phyloP scores from a whole-genome alignment of 2,113 vertebrate genomes.

The Meleagris gallopavo region DNA sequence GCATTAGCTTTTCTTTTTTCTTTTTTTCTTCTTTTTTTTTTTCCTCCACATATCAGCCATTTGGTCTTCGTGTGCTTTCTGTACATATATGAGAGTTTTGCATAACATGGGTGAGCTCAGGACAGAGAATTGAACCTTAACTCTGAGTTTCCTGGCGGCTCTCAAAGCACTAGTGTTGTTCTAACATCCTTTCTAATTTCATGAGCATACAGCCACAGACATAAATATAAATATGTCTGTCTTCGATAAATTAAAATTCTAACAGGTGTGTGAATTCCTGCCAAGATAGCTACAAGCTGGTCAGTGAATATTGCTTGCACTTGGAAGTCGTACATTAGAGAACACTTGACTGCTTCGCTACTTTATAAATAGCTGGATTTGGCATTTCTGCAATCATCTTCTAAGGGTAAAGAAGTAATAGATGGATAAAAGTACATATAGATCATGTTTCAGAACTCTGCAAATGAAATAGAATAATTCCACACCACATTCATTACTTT shows the following conservation, averaged over 20 bases:
- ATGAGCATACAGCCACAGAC: constrained; percentile 16
- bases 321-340: constrained; percentile 62
- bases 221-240: constrained; percentile 74
- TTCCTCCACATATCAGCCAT: not conserved
- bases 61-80: not conserved
- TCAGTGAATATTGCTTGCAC: constrained; percentile 56
- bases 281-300: constrained; percentile 62
- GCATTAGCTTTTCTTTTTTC: not conserved
- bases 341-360: constrained; percentile 31
- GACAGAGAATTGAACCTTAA: constrained; percentile 41
- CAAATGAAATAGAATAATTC: not conserved
- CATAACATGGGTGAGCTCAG: not conserved
- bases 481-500: not conserved
- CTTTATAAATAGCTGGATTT: constrained; percentile 76
- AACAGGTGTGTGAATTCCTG: constrained; percentile 70
- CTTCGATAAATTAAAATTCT: constrained; percentile 74
- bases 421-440: not conserved
- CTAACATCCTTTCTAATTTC: constrained; percentile 68
- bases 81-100: not conserved
- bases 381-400: constrained; percentile 66
- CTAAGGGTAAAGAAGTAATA: constrained; percentile 37
- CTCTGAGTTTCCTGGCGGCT: constrained; percentile 29
- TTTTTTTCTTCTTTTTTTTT: not conserved
- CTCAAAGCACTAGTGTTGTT: constrained; percentile 41
- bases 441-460: not conserved